Percentiles rank a stretch among this genome's conserved stretches.
phyloP scores from a whole-genome alignment of 2,113 vertebrate genomes.

The Rhea pennata region DNA sequence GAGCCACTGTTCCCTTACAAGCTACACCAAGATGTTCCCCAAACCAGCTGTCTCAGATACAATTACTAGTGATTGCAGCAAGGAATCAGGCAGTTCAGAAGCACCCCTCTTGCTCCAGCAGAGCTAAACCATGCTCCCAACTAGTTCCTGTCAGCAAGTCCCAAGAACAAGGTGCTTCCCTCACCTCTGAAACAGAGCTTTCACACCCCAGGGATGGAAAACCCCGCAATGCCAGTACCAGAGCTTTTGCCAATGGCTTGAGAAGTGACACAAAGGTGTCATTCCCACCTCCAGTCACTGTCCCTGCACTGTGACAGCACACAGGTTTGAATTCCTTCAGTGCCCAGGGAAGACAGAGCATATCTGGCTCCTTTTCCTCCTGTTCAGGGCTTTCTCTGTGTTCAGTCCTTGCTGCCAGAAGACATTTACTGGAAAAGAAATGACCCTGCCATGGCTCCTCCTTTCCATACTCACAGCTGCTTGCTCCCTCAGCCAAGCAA shows the following conservation, averaged over 20 bases:
- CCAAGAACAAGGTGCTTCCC: not conserved
- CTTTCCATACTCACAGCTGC: not conserved
- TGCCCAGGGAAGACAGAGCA: not conserved
- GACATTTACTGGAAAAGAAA: not conserved
- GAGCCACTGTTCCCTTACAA: too few species aligned
- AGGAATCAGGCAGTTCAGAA: not conserved
- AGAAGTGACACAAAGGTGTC: not conserved
- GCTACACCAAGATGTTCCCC: not conserved
- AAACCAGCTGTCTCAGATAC: not conserved
- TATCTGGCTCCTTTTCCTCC: not conserved
- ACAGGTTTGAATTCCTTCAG: fast-evolving
- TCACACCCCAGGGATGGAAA: not conserved
- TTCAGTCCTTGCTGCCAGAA: not conserved
- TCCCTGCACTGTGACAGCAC: not conserved
- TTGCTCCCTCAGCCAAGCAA: not conserved
- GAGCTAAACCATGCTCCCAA: too few species aligned
- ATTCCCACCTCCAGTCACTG: not conserved
- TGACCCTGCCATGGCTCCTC: fast-evolving
- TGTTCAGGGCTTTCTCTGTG: not conserved
- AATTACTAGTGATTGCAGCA: not conserved
- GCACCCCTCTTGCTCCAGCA: not conserved
- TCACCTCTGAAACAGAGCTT: not conserved
- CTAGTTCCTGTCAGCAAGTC: not conserved
- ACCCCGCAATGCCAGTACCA: not conserved
- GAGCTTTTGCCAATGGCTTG: not conserved